Evolutionary conservation across 1,140 invertebrate genomes (phyloP), one percentile per base, ranked within the genome.

Genomic region (Aplysia californica): DNA sequence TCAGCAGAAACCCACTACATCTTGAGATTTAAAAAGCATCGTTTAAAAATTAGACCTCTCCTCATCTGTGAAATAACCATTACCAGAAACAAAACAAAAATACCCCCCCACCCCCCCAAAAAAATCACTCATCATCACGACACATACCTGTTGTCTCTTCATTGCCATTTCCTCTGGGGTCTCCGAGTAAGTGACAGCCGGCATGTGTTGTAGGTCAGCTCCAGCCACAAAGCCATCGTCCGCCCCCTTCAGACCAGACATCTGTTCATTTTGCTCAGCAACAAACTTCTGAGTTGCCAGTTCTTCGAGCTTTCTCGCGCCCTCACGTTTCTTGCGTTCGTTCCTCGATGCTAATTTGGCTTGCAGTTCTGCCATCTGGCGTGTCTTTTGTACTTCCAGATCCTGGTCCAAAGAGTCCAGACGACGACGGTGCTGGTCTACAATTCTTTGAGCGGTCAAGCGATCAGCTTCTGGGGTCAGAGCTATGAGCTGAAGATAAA

Each of bases 341-440:
- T 83, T 61, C 35, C 86, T 76, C 23, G 84, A 80, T 44, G 82
- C 81, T 26, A 89, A 76, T 71, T 86, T 88, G 31, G 83, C 86
- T 83, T 87, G 79, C 15, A 86, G 65, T 33, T 89, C 87, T 38
- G 69, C 74, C 39, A 85, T 58, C 33, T 86, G 85, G 70, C 84
- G 75, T 64, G 83, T 81, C 56, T 79, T 85, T 70, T 87, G 79
- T 10, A 83, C 39, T 4, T 74, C 38, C 3, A 86, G 65, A 33
- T 87, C 85, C 74, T 82, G 76, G 18, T 83, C 75, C 0, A 87
- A 58, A 35, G 76, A 38, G 26, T 86, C 84, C 21, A 79, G 68
- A 44, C 87, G 82, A 36, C 85, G 79, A 2, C 82, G 73, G 71
- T 88, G 82, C 61, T 87, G 80, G 59, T 88, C 85, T 68, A 89